Percentiles rank a stretch among this genome's conserved stretches.
phyloP scores from a whole-genome alignment of 2,888 invertebrate species.

The Lithophane semibrunnea region DNA sequence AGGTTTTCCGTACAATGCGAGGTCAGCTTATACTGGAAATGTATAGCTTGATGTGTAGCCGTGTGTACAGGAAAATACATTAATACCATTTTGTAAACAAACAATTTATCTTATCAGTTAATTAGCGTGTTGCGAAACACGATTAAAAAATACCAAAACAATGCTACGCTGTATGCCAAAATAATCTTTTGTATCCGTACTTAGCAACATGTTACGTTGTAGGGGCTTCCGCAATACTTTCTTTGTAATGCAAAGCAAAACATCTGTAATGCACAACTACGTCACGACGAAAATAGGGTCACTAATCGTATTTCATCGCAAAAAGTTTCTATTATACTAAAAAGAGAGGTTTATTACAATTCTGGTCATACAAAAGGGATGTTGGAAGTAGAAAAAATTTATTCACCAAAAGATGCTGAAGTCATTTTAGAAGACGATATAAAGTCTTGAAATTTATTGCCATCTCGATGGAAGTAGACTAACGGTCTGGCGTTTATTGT shows the following conservation, averaged over 20 bases:
- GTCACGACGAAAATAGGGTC: slow-evolving; percentile 26
- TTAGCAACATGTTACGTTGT: slow-evolving; percentile 22
- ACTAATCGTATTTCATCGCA: slow-evolving; percentile 25
- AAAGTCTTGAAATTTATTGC: slow-evolving; percentile 22
- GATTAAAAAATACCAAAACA: slow-evolving; percentile 47
- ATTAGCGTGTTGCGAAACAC: slow-evolving; percentile 37
- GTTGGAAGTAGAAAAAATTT: slow-evolving; percentile 5
- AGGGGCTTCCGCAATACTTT: slow-evolving; percentile 27
- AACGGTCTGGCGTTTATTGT: slow-evolving; percentile 17
- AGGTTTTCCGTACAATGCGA: too few relatives aligned
- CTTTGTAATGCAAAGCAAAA: slow-evolving; percentile 53
- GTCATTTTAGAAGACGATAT: slow-evolving; percentile 1
- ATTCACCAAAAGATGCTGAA: neutral
- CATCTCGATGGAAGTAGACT: slow-evolving; percentile 25
- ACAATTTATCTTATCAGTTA: slow-evolving; percentile 54
- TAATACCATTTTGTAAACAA: slow-evolving; percentile 53
- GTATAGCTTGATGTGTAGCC: too few relatives aligned
- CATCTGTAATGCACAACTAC: slow-evolving; percentile 28
- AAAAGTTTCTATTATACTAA: slow-evolving; percentile 18
- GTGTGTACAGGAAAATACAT: slow-evolving; percentile 5
- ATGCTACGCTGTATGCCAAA: slow-evolving; percentile 11
- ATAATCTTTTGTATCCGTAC: slow-evolving; percentile 19
- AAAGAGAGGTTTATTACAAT: slow-evolving; percentile 20
- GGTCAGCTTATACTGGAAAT: too few relatives aligned
- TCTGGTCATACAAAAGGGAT: slow-evolving; percentile 1